These are phyloP conservation scores for Dynastes tityus DNA, from an alignment of 2,888 invertebrate genomes.

Conservation along the genomic window DNA sequence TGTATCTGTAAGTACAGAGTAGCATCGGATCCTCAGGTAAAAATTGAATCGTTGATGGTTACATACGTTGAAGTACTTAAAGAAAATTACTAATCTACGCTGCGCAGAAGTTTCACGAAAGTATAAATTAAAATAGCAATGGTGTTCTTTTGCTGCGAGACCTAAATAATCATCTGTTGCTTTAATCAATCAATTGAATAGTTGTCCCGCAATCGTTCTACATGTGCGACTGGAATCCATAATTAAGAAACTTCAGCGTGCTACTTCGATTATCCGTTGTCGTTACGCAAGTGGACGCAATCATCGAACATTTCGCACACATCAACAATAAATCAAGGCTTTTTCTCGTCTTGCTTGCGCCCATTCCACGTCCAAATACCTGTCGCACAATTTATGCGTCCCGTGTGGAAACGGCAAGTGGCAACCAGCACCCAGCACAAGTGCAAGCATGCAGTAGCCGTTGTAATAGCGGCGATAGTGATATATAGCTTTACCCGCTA, in stretches of 20 bases:
- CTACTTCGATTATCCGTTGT: slow-evolving; percentile 56
- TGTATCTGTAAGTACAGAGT: too few species aligned
- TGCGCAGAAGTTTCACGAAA: neutral
- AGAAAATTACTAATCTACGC: too few species aligned
- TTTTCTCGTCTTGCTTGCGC: slow-evolving; percentile 44
- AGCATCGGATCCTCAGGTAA: too few species aligned
- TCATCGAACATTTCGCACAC: slow-evolving; percentile 47
- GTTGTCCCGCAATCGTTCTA: slow-evolving; percentile 52
- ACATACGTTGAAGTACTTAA: too few species aligned
- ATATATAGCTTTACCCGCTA: slow-evolving; percentile 39
- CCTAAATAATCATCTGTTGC: slow-evolving; percentile 38
- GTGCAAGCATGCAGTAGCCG: slow-evolving; percentile 39
- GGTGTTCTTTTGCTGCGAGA: slow-evolving; percentile 11
- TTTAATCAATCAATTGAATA: slow-evolving; percentile 40
- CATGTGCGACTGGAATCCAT: slow-evolving; percentile 58
- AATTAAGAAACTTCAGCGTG: slow-evolving; percentile 58
- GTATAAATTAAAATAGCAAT: slow-evolving; percentile 11
- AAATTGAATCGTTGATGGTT: too few species aligned
- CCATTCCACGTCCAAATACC: slow-evolving; percentile 45
- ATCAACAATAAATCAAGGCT: slow-evolving; percentile 44
- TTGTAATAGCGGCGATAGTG: slow-evolving; percentile 42
- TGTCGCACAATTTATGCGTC: slow-evolving; percentile 44
- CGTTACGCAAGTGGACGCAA: slow-evolving; percentile 48
- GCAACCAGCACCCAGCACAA: slow-evolving; percentile 31
- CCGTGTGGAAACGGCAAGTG: slow-evolving; percentile 43